These are phyloP conservation scores for Drosophila mimetica DNA, from an alignment of 2,888 invertebrate species.

Conservation along the genomic window DNA sequence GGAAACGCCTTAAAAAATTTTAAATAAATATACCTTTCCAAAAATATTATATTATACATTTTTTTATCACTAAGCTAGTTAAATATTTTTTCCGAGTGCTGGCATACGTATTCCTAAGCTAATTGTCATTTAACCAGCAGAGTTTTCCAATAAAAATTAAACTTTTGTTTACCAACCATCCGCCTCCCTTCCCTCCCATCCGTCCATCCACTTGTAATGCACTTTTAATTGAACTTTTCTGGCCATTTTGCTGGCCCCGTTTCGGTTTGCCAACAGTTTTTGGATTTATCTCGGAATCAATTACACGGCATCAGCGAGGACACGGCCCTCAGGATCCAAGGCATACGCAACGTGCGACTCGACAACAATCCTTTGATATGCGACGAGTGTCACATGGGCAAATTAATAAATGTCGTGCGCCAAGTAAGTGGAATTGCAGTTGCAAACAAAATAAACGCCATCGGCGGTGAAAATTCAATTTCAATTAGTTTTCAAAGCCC, in stretches of 20 bases:
- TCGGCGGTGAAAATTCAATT: slow-evolving; percentile 19
- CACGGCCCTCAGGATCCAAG: slow-evolving; percentile 82
- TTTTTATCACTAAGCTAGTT: too few relatives aligned
- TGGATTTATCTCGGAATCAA: slow-evolving; percentile 91
- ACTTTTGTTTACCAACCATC: slow-evolving; percentile 25
- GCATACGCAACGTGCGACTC: slow-evolving; percentile 83
- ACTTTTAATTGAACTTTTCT: slow-evolving; percentile 30
- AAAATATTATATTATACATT: too few relatives aligned
- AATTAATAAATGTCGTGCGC: slow-evolving; percentile 84
- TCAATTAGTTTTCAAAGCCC: slow-evolving; percentile 51
- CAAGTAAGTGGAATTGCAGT: slow-evolving; percentile 80
- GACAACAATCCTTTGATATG: slow-evolving; percentile 85
- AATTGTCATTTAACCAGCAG: slow-evolving; percentile 63
- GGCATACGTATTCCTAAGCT: slow-evolving; percentile 46
- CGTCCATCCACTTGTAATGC: slow-evolving; percentile 8
- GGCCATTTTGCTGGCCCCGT: slow-evolving; percentile 21
- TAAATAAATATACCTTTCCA: too few relatives aligned
- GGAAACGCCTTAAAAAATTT: neutral
- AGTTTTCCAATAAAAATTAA: slow-evolving; percentile 43
- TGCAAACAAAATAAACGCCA: slow-evolving; percentile 16
- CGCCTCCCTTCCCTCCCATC: neutral
- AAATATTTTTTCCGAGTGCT: slow-evolving; percentile 18
- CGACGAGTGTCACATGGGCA: slow-evolving; percentile 84
- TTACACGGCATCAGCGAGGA: slow-evolving; percentile 86
- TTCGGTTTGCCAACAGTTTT: slow-evolving; percentile 81